Percentiles rank a stretch among this genome's conserved stretches.
Evolutionary conservation across 2,888 invertebrate genomes (phyloP).

Genomic region (Drosophila paramelanica): DNA sequence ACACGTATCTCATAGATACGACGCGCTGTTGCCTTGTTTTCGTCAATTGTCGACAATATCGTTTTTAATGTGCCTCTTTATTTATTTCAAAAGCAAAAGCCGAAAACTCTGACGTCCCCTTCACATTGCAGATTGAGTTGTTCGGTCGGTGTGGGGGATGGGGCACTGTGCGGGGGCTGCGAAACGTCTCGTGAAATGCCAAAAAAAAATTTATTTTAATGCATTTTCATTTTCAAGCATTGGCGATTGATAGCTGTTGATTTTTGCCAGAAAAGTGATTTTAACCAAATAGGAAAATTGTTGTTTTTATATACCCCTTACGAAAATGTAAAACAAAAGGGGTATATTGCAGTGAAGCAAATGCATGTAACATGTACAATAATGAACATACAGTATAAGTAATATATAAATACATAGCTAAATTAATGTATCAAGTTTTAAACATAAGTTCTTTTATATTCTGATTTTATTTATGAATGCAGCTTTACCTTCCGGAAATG

Average conservation of each 20-base stretch:
- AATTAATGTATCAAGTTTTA: too few relatives aligned
- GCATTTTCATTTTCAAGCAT: slow-evolving; percentile 62
- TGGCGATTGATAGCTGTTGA: slow-evolving; percentile 71
- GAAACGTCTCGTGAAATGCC: slow-evolving; percentile 35
- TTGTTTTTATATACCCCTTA: not conserved
- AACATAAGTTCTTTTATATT: too few relatives aligned
- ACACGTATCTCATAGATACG: slow-evolving; percentile 15
- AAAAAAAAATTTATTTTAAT: slow-evolving; percentile 59
- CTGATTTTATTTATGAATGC: too few relatives aligned
- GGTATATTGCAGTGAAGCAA: too few relatives aligned
- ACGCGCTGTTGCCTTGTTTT: slow-evolving; percentile 62
- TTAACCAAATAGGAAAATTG: slow-evolving; percentile 28
- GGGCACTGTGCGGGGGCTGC: not conserved
- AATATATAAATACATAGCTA: too few relatives aligned
- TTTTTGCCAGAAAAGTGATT: slow-evolving; percentile 56
- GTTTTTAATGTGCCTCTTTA: slow-evolving; percentile 64
- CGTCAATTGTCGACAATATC: slow-evolving; percentile 79
- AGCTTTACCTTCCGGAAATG: too few relatives aligned
- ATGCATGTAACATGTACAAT: too few relatives aligned
- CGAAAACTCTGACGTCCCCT: slow-evolving; percentile 14
- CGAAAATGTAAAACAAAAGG: not conserved
- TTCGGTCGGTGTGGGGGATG: not conserved
- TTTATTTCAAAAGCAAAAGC: slow-evolving; percentile 64
- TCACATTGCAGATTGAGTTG: too few relatives aligned
- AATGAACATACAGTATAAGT: too few relatives aligned